These are phyloP conservation scores for Lathamus discolor DNA, from an alignment of 2,113 vertebrate species.

Conservation along the genomic window DNA sequence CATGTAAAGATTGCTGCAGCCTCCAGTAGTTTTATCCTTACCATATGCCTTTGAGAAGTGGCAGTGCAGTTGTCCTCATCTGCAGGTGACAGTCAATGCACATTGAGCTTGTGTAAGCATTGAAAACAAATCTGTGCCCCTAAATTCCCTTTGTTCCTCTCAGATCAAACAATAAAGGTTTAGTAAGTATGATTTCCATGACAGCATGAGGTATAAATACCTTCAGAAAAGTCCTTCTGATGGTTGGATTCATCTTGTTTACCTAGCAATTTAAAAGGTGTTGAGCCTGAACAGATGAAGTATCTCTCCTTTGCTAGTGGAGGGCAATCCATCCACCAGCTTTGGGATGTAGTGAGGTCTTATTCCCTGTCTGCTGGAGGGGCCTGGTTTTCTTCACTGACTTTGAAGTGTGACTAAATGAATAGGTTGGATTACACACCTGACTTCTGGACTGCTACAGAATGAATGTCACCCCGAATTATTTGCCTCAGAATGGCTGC, in stretches of 20 bases:
- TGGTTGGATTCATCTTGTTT: background rate
- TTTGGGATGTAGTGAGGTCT: background rate
- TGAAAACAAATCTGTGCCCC: background rate
- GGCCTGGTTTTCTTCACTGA: background rate
- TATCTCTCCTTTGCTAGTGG: background rate
- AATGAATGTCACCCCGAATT: background rate
- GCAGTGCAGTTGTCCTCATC: background rate
- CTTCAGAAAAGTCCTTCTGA: background rate
- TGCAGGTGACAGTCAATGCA: background rate
- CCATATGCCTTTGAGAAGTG: background rate
- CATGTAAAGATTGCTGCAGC: background rate
- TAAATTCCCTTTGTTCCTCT: background rate
- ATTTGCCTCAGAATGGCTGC: constrained; percentile 5
- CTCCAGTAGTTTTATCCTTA: background rate
- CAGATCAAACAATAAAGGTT: background rate
- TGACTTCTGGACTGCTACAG: background rate
- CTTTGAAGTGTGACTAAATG: background rate
- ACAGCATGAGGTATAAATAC: background rate
- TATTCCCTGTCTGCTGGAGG: background rate
- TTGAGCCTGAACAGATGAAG: background rate
- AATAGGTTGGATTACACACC: constrained; percentile 5
- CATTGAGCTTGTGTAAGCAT: accelerated
- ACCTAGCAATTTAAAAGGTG: background rate
- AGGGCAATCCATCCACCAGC: background rate
- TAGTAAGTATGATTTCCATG: background rate